Evolutionary conservation across 2,797 vertebrate species (phyloP).

Genomic region (Darevskia nairensis): DNA sequence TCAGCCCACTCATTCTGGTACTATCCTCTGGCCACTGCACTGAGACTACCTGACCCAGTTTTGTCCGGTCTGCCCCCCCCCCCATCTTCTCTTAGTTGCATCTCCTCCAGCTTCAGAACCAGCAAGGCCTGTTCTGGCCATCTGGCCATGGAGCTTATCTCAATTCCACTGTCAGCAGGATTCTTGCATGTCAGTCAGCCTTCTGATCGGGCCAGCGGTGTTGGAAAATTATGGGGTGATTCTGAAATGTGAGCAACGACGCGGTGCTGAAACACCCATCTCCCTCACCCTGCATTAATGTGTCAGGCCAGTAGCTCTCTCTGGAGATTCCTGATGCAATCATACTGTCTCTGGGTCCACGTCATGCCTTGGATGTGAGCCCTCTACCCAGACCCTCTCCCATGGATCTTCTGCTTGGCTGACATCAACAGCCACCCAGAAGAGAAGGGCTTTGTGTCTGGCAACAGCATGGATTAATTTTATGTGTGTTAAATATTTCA

Average conservation of each 20-base stretch:
- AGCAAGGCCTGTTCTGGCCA: neutral
- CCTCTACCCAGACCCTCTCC: neutral
- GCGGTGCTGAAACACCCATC: neutral
- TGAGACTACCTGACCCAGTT: too few relatives aligned
- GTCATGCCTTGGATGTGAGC: neutral
- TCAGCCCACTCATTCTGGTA: neutral
- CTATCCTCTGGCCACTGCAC: too few relatives aligned
- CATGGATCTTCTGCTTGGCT: neutral
- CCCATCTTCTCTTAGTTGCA: neutral
- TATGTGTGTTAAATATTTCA: slow-evolving; percentile 70
- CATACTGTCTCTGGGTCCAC: neutral
- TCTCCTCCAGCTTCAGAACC: neutral
- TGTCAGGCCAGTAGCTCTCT: neutral
- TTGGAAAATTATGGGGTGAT: neutral
- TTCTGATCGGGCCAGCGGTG: neutral
- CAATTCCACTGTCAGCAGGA: neutral
- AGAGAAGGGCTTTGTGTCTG: neutral
- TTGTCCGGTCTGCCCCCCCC: too few relatives aligned
- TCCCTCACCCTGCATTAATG: neutral
- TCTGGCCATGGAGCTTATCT: neutral
- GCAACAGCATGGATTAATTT: slow-evolving; percentile 57
- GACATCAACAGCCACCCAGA: neutral
- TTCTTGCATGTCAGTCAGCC: neutral
- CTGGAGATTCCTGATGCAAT: neutral
- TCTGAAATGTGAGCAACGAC: neutral